Percentiles rank a stretch among this genome's conserved stretches.
Conservation (phyloP, 2,113 vertebrate species). For the Saguinus midas region DNA sequence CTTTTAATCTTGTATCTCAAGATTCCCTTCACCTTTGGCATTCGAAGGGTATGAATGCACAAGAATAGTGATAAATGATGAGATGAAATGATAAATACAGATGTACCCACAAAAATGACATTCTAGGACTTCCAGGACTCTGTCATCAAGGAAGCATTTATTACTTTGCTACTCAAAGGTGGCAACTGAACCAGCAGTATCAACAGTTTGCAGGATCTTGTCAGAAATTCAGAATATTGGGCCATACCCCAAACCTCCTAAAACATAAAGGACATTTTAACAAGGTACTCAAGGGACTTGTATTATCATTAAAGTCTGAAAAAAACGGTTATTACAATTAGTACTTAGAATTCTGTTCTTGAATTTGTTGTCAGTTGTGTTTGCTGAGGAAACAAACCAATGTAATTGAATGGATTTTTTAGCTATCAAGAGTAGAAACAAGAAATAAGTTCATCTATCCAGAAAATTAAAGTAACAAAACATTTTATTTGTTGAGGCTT, state of each 20-base stretch:
- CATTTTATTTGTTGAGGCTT: not conserved
- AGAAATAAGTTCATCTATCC: not conserved
- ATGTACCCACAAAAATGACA: not conserved
- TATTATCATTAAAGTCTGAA: not conserved
- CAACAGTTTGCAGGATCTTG: not conserved
- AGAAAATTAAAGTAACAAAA: not conserved
- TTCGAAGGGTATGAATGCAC: not conserved
- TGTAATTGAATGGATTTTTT: not conserved
- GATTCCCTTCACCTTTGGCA: not conserved
- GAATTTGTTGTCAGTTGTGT: not conserved
- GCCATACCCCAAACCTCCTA: not conserved
- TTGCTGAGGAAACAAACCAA: not conserved
- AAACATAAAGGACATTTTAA: not conserved
- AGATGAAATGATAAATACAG: not conserved
- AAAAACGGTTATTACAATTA: not conserved
- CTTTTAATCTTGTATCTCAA: not conserved
- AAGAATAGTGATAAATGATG: not conserved
- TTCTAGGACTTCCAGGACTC: not conserved
- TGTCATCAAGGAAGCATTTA: not conserved
- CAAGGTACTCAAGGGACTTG: not conserved
- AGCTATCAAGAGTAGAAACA: not conserved
- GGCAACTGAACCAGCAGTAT: not conserved
- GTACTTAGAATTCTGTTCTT: not conserved
- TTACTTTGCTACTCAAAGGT: not conserved
- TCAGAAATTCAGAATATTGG: not conserved